Evolutionary conservation across 2,888 invertebrate genomes (phyloP), one percentile per base, ranked within the genome.

Genomic region (Geotrupes spiniger): DNA sequence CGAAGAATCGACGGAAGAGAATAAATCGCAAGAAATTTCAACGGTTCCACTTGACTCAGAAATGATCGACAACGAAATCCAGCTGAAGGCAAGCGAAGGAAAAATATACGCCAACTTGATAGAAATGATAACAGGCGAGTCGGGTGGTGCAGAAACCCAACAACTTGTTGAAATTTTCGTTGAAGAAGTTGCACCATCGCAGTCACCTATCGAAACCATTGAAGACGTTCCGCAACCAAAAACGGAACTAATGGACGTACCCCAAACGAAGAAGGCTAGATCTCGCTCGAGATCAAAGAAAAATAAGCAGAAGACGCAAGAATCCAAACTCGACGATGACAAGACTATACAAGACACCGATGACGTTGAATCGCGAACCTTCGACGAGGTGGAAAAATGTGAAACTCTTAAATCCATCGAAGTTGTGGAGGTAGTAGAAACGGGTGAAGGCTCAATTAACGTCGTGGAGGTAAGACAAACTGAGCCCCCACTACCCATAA

Each of bases 271-370:
- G 1, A 41, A 36, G 28, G 36, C 36, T 16, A 41, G 46, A 36
- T 36, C 41, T 11, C 16, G 41, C 8, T 47, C 46, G 17, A 36
- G 41, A 17, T 17, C 36, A 11, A 41, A 41, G 28, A 47, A 66
- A 59, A 47, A 59, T 25, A 63, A 64, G 55, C 21, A 44, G 10
- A 27, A 40, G 26, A 44, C 5, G 16, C 9, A 27, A 42, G 12
- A 14, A 33, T 10, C 21, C 57, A 15, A 54, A 57, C 37, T 57
- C 59, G 27, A 16, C 8, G 12, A 70, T 73, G 60, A 68, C 71
- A n/a, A n/a, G n/a, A n/a, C n/a, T n/a, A n/a, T n/a, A n/a, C n/a
- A n/a, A n/a, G n/a, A n/a, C n/a, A n/a, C n/a, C n/a, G n/a, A n/a
- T n/a, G n/a, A n/a, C n/a, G n/a, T n/a, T n/a, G n/a, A n/a, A n/a